phyloP scores from a whole-genome alignment of 2,113 vertebrate species.

The Tachysurus vachellii region DNA sequence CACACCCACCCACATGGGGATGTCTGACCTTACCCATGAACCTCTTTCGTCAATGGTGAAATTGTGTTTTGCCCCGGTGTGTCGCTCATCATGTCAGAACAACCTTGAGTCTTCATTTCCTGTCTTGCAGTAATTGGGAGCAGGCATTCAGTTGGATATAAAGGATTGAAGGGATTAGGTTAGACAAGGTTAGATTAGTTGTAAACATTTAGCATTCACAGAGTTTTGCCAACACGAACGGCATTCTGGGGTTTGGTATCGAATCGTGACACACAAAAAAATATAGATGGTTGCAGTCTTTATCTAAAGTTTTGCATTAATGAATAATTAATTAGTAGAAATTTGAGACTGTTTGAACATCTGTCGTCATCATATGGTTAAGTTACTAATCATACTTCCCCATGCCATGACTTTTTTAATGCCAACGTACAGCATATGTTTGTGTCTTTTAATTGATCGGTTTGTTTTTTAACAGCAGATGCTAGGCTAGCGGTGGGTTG shows the following conservation, averaged over 20 bases:
- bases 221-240: background rate
- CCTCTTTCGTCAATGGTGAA: background rate
- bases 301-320: background rate
- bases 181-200: background rate
- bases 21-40: background rate
- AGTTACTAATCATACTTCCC: background rate
- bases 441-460: background rate
- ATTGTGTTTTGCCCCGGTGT: background rate
- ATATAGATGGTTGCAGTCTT: too few species aligned
- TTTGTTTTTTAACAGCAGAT: background rate
- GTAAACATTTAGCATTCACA: background rate
- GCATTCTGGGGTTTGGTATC: background rate
- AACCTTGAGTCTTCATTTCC: slow-evolving; percentile 6
- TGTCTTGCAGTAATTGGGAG: background rate
- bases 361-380: background rate
- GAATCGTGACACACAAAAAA: background rate
- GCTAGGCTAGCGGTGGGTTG: background rate
- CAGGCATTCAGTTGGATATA: background rate
- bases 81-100: background rate
- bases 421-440: background rate
- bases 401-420: background rate
- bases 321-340: background rate
- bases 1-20: background rate
- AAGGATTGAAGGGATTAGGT: background rate
- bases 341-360: background rate